Evolutionary conservation across 2,797 vertebrate genomes (phyloP).

Genomic region (Eurystomus glaucurus): DNA sequence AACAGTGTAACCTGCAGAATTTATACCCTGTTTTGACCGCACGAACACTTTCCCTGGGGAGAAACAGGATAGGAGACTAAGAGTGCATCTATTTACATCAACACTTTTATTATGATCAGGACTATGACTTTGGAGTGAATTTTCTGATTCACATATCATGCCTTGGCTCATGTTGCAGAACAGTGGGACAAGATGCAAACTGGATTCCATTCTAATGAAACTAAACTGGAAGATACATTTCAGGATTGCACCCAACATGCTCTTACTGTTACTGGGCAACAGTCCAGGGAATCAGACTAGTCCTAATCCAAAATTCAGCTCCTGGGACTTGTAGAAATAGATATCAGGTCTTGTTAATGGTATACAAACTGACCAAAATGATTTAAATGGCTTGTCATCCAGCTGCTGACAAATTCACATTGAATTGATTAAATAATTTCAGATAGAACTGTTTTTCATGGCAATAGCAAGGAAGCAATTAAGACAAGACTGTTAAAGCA

Average conservation of each 20-base stretch:
- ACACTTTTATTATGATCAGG: rapidly evolving
- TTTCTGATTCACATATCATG: not conserved
- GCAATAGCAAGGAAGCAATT: not conserved
- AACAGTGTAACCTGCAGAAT: not conserved
- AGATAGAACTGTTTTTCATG: not conserved
- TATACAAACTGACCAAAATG: not conserved
- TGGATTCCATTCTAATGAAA: not conserved
- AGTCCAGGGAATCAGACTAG: not conserved
- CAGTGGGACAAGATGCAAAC: not conserved
- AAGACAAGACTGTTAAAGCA: not conserved
- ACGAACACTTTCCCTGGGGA: not conserved
- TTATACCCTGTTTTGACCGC: not conserved
- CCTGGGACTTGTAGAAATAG: not conserved
- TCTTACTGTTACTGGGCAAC: not conserved
- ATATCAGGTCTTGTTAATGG: not conserved
- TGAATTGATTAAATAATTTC: not conserved
- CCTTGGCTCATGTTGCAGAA: rapidly evolving
- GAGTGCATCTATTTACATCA: not conserved
- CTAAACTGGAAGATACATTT: not conserved
- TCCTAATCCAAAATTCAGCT: not conserved
- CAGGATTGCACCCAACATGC: not conserved
- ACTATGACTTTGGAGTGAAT: not conserved
- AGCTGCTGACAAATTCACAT: not conserved
- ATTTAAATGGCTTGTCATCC: not conserved
- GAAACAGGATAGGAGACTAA: not conserved